Base-by-base conservation (phyloP, 1,140 invertebrate species). In the Tetragonula clypearis region DNA sequence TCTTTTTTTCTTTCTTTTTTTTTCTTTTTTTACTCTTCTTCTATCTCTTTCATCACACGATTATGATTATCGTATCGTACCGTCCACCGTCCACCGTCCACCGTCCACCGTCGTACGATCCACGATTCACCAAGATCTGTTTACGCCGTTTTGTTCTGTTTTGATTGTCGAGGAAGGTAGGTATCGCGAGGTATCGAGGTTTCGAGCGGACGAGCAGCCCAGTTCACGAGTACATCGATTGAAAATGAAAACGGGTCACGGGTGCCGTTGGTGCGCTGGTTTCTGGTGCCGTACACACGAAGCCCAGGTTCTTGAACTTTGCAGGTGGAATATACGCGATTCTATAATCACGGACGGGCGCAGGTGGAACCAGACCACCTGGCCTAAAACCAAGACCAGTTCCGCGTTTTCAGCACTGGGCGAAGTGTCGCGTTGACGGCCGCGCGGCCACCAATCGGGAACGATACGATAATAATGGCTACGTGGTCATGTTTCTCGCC, bases 401-500 rank as follows among this genome's bases (percentile, higher is more conserved):
- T 30, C 30, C 53, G 53, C 30, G 78, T 30, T 60, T 41, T 80
- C 35, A 19, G 21, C 56, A 60, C 58, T 15, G 35, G 35, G 8
- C 35, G 23, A n/a, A 78, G 58, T 56, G 17, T 75, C 58, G 80
- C 35, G 23, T 71, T n/a, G 35, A 60, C n/a, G 19, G 72, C 11
- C 55, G 79, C 35, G 14, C 69, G 49, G 15, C 68, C 35, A 85
- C 53, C 30, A 81, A 58, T 74, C 30, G 49, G 17, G 8, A 53
- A 58, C n/a, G 69, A 15, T 75, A 56, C 62, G 74, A 79, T 83
- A 84, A 89, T 88, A 88, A 89, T 88, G 88, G 88, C 87, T 88
- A 77, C 87, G 88, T 75, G 79, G 30, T 87, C 76, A 53, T 73
- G 82, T 77, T 77, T 75, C 66, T 86, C n/a, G 53, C 71, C 71